phyloP scores from a whole-genome alignment of 2,888 invertebrate species.

The Venustoraphidia nigricollis region DNA sequence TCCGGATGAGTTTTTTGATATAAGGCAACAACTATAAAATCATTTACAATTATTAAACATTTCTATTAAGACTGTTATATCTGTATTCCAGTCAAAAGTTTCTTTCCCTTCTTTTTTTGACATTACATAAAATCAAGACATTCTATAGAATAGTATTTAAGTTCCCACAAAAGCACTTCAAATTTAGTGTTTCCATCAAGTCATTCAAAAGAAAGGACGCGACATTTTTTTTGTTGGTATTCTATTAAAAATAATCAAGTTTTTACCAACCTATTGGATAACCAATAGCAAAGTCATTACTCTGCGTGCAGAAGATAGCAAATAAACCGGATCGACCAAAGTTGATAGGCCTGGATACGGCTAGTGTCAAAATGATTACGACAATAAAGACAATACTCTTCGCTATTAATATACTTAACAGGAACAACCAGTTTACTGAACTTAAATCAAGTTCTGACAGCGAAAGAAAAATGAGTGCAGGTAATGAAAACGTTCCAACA shows the following conservation, averaged over 20 bases:
- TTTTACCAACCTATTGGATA: constrained; percentile 72
- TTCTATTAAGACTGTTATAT: background rate
- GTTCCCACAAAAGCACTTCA: too few species aligned
- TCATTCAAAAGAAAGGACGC: too few species aligned
- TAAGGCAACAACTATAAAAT: constrained; percentile 59
- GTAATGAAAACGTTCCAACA: constrained; percentile 85
- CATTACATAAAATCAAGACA: too few species aligned
- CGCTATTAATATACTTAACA: constrained; percentile 69
- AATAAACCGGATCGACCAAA: constrained; percentile 77
- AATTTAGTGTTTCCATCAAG: too few species aligned
- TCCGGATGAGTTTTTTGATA: constrained; percentile 78
- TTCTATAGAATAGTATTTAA: too few species aligned
- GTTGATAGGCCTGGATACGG: constrained; percentile 68
- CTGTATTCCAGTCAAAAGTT: constrained; percentile 3
- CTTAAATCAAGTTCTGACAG: constrained; percentile 70
- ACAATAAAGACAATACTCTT: constrained; percentile 73
- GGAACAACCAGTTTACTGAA: constrained; percentile 80
- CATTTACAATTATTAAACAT: constrained; percentile 4
- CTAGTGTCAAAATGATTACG: constrained; percentile 59
- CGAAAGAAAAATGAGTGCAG: constrained; percentile 81
- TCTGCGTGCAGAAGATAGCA: constrained; percentile 91
- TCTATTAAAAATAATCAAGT: too few species aligned
- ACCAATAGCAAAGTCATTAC: constrained; percentile 94
- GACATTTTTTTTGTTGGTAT: too few species aligned
- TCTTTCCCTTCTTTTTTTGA: too few species aligned